Base-by-base conservation (phyloP, 2,797 vertebrate species). In the Falco naumanni region DNA sequence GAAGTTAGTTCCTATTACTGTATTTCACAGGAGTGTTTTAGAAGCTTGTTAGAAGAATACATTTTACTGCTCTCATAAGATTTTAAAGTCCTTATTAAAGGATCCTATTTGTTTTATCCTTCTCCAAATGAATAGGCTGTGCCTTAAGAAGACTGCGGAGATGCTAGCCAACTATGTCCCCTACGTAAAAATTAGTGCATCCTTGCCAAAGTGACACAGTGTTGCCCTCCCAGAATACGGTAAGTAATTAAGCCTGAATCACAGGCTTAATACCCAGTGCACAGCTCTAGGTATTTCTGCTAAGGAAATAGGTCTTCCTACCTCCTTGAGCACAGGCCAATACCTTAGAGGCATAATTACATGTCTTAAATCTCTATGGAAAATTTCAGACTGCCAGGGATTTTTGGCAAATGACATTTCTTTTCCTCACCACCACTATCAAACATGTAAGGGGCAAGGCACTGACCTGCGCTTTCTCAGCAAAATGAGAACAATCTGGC, bases 51-150 rank as follows among this genome's bases (percentile, higher is more conserved):
- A 79, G 63, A 90, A 89, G n/a, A 74, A 94, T 39, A 87, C 22
- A 82, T 29, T 90, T 87, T 43, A 75, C 56, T 81, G 54, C 12
- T 71, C 57, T 92, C 33, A 0, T 68, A 89, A 92, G 76, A 87
- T 87, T 91, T 93, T 77, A 16, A 82, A 96, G 33, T 47, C 48
- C 74, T 54, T 82, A 88, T 76, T 91, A 90, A 90, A 93, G 59
- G 71, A 78, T 83, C 28, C 39, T 85, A 6, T 85, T 94, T 89
- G 71, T 90, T 95, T 95, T 87, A 89, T 69, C 65, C 33, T 28
- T 70, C 59, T 86, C 61, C 79, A 93, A 51, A 78, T 74, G 81
- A 92, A 57, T 33, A 16, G 47, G 34, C 13, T 80, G 31, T 90
- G 59, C 72, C 82, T 94, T 71, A 72, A 94, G 86, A 64, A 95